A percentile compares a stretch with the other conserved stretches of the same genome.
These are phyloP conservation scores for Propithecus perrieri DNA, from an alignment of 2,797 vertebrate species.

Conservation along the genomic window DNA sequence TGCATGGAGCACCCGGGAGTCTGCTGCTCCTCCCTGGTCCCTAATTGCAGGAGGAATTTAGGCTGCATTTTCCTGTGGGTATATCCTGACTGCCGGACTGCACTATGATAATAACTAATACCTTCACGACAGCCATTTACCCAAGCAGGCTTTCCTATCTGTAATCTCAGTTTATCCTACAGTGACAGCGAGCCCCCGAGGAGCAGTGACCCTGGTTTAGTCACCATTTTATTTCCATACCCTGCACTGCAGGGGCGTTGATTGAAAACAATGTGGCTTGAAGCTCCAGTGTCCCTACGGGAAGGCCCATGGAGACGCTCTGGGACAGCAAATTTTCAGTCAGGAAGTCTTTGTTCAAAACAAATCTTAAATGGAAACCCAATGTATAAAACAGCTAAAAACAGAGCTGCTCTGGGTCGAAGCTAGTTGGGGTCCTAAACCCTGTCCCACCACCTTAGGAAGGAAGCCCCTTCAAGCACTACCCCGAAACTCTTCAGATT, in stretches of 20 bases:
- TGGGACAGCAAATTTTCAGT: background rate
- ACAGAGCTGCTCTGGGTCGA: background rate
- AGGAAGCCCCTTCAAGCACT: background rate
- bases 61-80: constrained; percentile 21
- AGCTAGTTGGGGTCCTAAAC: background rate
- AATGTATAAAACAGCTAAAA: background rate
- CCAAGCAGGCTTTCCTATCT: constrained; percentile 1
- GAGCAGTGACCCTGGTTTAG: background rate
- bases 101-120: background rate
- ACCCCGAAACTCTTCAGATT: background rate
- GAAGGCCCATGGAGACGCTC: background rate
- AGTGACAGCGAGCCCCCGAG: background rate
- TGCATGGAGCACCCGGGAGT: background rate
- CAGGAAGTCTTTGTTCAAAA: background rate
- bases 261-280: background rate
- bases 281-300: background rate
- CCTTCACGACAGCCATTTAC: background rate
- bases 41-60: constrained; percentile 18
- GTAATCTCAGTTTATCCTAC: background rate
- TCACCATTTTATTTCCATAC: background rate
- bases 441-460: background rate
- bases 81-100: background rate
- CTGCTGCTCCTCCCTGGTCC: background rate
- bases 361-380: background rate
- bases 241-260: background rate